Base-by-base conservation (phyloP, 2,888 invertebrate species). In the Daptonema setosum region DNA sequence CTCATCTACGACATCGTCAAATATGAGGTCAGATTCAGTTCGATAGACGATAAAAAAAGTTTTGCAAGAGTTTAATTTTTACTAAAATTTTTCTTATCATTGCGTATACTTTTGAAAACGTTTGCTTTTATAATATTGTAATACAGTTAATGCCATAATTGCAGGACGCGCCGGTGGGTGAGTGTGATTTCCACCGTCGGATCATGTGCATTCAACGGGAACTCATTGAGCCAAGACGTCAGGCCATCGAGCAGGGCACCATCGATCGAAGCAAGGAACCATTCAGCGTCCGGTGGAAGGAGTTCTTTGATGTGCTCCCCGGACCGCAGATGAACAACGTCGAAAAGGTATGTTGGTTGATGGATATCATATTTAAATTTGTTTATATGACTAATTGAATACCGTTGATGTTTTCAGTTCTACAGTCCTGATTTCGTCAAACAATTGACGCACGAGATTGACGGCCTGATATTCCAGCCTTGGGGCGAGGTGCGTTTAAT, bases 401-500 rank as follows among this genome's bases (percentile, higher is more conserved):
- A 35, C 22, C 5, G 3, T 45, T 22, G 8, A 3, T n/a, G 11
- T 45, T 63, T 67, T 48, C 66, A 74, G 72, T 61, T 75, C 51
- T 63, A 56, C 76, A 80, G 83, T 20, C 84, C 85, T 51, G 85
- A 86, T 68, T 95, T 97, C 45, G 11, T 3, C 3, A 17, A 22
- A 45, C 14, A 81, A 41, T 75, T 97, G 24, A 78, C 80, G 0
- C 97, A 99, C 69, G 91, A 95, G 71, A 91, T 93, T 0, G 97
- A 99, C 69, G 97, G 97, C 25, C 78, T 97, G 20, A 88, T 99
- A 67, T 99, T 95, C 71, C 97, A 99, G 70, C 97, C 97, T 0
- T 78, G 83, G 0, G 77, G 79, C 60, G 85, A 83, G 71, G 84
- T 85, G 71, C 70, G 73, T 67, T 5, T 28, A n/a, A n/a, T n/a